Conservation (phyloP, 1,140 invertebrate genomes). For the Zaprionus capensis region DNA sequence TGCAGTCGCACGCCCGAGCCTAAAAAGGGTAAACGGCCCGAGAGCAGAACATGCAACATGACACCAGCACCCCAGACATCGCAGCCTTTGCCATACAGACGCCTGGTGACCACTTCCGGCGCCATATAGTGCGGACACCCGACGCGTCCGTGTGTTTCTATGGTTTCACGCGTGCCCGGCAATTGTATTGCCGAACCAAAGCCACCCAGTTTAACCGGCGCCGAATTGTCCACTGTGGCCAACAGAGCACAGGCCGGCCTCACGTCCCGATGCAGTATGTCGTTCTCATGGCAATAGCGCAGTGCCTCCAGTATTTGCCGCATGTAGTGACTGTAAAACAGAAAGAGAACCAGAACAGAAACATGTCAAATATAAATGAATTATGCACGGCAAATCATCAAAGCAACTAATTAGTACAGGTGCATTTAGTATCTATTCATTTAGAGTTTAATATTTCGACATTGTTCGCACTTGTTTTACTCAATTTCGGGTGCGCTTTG, state of each 20-base stretch:
- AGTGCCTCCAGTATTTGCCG: slow-evolving; percentile 97
- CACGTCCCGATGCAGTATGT: slow-evolving; percentile 98
- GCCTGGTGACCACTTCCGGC: slow-evolving; percentile 96
- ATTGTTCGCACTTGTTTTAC: not conserved
- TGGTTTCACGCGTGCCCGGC: slow-evolving; percentile 89
- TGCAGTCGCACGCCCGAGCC: slow-evolving; percentile 96
- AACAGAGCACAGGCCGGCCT: slow-evolving; percentile 97
- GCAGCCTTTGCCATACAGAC: slow-evolving; percentile 97
- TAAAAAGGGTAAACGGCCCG: slow-evolving; percentile 96
- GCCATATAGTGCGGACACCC: slow-evolving; percentile 99
- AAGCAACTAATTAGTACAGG: slow-evolving; percentile 4
- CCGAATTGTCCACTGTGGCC: slow-evolving; percentile 98
- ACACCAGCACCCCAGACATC: slow-evolving; percentile 99
- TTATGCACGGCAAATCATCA: slow-evolving; percentile 6
- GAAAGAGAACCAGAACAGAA: not conserved
- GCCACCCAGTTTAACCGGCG: slow-evolving; percentile 98
- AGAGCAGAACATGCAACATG: slow-evolving; percentile 95
- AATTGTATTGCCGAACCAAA: slow-evolving; percentile 98
- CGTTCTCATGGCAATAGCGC: slow-evolving; percentile 98
- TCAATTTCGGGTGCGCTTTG: not conserved
- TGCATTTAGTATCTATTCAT: not conserved
- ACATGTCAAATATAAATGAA: slow-evolving; percentile 46
- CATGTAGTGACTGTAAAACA: slow-evolving; percentile 95
- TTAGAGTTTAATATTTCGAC: not conserved
- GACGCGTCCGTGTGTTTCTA: slow-evolving; percentile 91